These are phyloP conservation scores for Graphium colonna DNA, from an alignment of 2,888 invertebrate genomes.

Conservation along the genomic window DNA sequence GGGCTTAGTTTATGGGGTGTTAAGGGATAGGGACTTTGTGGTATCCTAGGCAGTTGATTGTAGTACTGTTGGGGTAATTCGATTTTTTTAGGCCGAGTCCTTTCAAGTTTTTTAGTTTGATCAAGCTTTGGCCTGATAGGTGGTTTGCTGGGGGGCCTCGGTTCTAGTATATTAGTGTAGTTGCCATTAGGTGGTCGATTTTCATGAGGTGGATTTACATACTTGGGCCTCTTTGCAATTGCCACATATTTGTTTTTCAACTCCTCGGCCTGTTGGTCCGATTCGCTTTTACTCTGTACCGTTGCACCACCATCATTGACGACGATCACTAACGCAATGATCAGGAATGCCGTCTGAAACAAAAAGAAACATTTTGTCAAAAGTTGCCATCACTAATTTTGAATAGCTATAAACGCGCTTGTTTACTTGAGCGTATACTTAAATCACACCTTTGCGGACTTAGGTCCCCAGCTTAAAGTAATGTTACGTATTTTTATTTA, in stretches of 20 bases:
- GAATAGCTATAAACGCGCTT: too few species aligned
- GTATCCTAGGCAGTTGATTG: constrained; percentile 42
- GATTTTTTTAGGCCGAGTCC: constrained; percentile 34
- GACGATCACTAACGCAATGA: constrained; percentile 70
- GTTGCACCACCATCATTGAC: constrained; percentile 62
- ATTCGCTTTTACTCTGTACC: constrained; percentile 46
- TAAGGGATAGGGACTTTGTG: constrained; percentile 48
- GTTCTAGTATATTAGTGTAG: constrained; percentile 46
- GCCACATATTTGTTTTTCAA: constrained; percentile 54
- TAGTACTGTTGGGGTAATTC: constrained; percentile 47
- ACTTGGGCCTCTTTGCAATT: constrained; percentile 53
- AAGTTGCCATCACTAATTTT: too few species aligned
- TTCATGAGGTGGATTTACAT: constrained; percentile 27
- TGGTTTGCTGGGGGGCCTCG: constrained; percentile 55
- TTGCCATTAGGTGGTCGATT: constrained; percentile 34
- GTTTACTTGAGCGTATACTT: too few species aligned
- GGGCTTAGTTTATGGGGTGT: constrained; percentile 43
- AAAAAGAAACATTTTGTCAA: constrained; percentile 18
- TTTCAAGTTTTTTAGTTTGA: constrained; percentile 43
- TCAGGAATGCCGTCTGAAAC: constrained; percentile 72
- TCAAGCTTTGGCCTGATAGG: constrained; percentile 47
- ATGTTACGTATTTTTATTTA: too few species aligned
- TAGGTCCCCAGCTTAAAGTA: too few species aligned
- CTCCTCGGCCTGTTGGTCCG: constrained; percentile 66
- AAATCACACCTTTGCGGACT: too few species aligned